phyloP scores from a whole-genome alignment of 2,888 invertebrate species.

The Yponomeuta malinellus region DNA sequence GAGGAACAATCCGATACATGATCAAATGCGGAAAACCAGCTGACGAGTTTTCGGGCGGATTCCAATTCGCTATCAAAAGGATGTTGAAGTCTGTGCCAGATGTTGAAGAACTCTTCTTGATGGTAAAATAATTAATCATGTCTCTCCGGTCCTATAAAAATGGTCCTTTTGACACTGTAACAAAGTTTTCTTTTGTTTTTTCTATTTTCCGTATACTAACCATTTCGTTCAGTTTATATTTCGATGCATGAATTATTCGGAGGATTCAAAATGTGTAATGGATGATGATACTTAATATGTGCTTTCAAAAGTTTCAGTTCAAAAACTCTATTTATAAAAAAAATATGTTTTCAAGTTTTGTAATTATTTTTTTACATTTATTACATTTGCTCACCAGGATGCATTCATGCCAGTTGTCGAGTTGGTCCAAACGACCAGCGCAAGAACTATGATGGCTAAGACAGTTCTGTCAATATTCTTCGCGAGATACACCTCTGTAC shows the following conservation, averaged over 20 bases:
- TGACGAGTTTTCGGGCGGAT: conserved; percentile 86
- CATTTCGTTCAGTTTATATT: too few species aligned
- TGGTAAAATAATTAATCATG: conserved; percentile 70
- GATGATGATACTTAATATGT: too few species aligned
- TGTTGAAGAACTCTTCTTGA: conserved; percentile 85
- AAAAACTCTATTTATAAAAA: too few species aligned
- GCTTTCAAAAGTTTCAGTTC: too few species aligned
- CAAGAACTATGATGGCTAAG: conserved; percentile 90
- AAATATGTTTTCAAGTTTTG: background rate
- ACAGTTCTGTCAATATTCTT: conserved; percentile 81
- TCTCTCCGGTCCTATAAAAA: background rate
- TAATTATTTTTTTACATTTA: background rate
- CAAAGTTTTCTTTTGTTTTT: background rate
- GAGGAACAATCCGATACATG: conserved; percentile 91
- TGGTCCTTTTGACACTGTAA: background rate
- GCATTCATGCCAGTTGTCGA: conserved; percentile 94
- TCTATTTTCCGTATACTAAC: background rate
- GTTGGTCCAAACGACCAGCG: conserved; percentile 89
- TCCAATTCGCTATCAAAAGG: conserved; percentile 85
- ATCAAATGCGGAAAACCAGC: conserved; percentile 81
- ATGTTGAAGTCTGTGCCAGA: conserved; percentile 87
- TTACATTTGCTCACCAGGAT: conserved; percentile 73
- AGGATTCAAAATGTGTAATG: too few species aligned
- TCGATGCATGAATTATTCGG: too few species aligned
- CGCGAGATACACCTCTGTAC: conserved; percentile 59